Conservation (phyloP, 2,113 vertebrate genomes). For the Murina feae region DNA sequence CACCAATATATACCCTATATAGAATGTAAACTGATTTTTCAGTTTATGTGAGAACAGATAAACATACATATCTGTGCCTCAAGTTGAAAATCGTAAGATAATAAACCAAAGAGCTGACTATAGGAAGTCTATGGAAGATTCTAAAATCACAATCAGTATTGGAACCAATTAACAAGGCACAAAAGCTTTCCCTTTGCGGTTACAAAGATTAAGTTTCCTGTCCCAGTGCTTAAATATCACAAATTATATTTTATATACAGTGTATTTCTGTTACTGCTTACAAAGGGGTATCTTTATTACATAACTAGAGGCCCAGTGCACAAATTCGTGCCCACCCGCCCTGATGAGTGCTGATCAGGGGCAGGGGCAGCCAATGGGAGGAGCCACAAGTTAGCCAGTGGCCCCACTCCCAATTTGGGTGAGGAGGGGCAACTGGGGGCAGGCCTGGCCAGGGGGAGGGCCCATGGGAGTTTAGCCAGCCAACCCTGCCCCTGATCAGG, state of each 20-base stretch:
- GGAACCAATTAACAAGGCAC: constrained; percentile 75
- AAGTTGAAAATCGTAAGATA: constrained; percentile 9
- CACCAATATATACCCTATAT: constrained; percentile 30
- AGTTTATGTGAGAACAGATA: not conserved
- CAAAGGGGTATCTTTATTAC: constrained; percentile 48
- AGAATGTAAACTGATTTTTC: constrained; percentile 36
- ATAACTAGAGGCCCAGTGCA: no score
- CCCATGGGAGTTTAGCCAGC: no score
- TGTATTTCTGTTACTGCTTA: constrained; percentile 27
- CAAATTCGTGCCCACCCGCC: no score
- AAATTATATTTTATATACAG: constrained; percentile 32
- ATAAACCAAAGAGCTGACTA: constrained; percentile 56
- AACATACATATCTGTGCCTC: not conserved
- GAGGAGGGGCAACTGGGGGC: no score
- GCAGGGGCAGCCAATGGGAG: no score
- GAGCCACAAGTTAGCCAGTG: no score
- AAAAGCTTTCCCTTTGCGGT: constrained; percentile 58
- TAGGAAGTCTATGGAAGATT: constrained; percentile 53
- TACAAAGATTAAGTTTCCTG: constrained; percentile 60
- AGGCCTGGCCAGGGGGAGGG: no score
- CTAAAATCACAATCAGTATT: constrained; percentile 41
- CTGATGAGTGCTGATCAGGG: no score
- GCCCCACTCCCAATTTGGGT: no score
- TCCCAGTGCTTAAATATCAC: constrained; percentile 24
- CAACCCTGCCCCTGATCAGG: no score